Evolutionary conservation across 2,797 vertebrate genomes (phyloP), one percentile per base, ranked within the genome.

Genomic region (Poliocrania exsul): DNA sequence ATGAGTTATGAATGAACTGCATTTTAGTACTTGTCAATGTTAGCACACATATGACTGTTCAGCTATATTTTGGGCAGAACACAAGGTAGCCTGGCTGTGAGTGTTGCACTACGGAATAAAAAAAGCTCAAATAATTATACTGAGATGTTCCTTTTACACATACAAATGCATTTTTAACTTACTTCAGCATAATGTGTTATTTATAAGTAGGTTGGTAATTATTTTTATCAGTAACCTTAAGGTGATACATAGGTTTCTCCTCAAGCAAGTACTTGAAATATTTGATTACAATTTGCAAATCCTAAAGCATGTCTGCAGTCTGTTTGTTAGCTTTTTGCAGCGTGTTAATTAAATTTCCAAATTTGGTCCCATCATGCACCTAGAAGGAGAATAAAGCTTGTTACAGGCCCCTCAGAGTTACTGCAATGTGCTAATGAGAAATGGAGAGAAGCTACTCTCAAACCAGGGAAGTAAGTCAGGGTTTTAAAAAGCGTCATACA

Each of bases 271-370:
- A 17, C 46, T 80, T 88, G 47, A 77, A 80, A 84, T 74, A 77
- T 82, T 82, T 90, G 28, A 61, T 91, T 74, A 50, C 28, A 72
- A 33, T 88, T 92, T 86, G 23, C 51, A 86, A 69, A n/a, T 86
- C 38, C 19, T 67, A 31, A 86, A 90, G 42, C n/a, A 25, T 20
- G 13, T 80, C 26, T 84, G 2, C 79, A 38, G 73, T 92, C 37
- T 26, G 70, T 89, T 73, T 86, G 60, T 90, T 85, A 93, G 81
- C 37, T 90, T 91, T 92, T 87, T 89, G 33, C n/a, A 24, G 35
- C 70, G 60, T 80, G 57, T 80, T 95, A 93, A 92, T 92, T 93
- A 90, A 77, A 85, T 89, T 51, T 78, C 46, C 6, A 80, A 57
- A 84, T 82, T 85, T 81, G 26, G 21, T 82, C 37, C 56, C 25